Evolutionary conservation across 2,113 vertebrate species (phyloP).

Genomic region (Ranitomeya imitator): DNA sequence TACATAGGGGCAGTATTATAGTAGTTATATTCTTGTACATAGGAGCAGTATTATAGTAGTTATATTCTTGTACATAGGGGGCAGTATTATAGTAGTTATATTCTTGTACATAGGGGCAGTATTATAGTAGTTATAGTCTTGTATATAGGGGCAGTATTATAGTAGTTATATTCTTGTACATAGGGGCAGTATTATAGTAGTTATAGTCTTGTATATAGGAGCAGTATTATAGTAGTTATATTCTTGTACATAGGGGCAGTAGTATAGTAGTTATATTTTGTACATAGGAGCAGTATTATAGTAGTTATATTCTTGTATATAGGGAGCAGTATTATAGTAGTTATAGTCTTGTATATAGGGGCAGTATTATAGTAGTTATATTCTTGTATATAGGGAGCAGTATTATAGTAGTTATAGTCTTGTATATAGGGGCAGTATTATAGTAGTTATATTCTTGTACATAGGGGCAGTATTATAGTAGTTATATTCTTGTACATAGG

Average conservation of each 20-base stretch:
- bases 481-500: background rate
- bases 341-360: background rate
- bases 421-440: background rate
- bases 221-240: slow-evolving; percentile 8
- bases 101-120: background rate
- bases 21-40: slow-evolving; percentile 2
- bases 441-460: background rate
- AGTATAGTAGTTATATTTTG: background rate
- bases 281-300: background rate
- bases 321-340: background rate
- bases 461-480: background rate
- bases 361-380: slow-evolving; percentile 2
- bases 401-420: slow-evolving; percentile 8
- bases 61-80: background rate
- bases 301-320: slow-evolving; percentile 13
- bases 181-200: background rate
- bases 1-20: slow-evolving; percentile 1
- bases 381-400: background rate
- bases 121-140: slow-evolving; percentile 1
- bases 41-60: background rate
- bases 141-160: background rate
- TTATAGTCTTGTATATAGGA: background rate
- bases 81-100: slow-evolving; percentile 8
- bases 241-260: background rate
- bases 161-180: slow-evolving; percentile 10